Evolutionary conservation across 2,113 vertebrate species (phyloP).

Genomic region (Nettapus auritus): DNA sequence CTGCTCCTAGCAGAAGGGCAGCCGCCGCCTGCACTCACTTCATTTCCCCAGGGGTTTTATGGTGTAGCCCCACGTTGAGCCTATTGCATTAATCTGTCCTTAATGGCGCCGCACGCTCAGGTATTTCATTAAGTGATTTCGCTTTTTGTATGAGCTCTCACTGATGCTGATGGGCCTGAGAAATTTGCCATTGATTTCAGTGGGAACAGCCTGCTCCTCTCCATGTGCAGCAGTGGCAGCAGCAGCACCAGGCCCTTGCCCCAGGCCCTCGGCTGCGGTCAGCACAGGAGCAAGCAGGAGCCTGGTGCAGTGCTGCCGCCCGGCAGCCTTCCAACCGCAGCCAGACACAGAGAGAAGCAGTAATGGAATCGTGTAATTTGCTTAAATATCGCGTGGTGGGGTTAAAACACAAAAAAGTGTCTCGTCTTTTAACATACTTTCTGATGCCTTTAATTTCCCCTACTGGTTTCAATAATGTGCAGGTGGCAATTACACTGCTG

Average conservation of each 20-base stretch:
- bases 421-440: not conserved
- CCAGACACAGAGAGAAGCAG: not conserved
- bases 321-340: no score
- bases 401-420: not conserved
- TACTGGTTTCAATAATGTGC: accelerated
- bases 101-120: not conserved
- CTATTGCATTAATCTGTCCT: not conserved
- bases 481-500: accelerated
- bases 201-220: not conserved
- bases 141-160: not conserved
- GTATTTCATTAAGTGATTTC: not conserved
- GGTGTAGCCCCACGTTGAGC: not conserved
- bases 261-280: no score
- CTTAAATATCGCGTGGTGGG: not conserved
- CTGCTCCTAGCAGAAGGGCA: not conserved
- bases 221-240: not conserved
- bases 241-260: not conserved
- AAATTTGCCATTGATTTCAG: not conserved
- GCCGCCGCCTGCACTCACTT: not conserved
- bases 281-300: not conserved
- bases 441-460: not conserved
- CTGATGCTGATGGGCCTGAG: not conserved
- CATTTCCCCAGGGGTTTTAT: not conserved
- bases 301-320: not conserved
- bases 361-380: not conserved